These are phyloP conservation scores for Drosophila lacertosa DNA, from an alignment of 1,140 invertebrate genomes.

Conservation along the genomic window DNA sequence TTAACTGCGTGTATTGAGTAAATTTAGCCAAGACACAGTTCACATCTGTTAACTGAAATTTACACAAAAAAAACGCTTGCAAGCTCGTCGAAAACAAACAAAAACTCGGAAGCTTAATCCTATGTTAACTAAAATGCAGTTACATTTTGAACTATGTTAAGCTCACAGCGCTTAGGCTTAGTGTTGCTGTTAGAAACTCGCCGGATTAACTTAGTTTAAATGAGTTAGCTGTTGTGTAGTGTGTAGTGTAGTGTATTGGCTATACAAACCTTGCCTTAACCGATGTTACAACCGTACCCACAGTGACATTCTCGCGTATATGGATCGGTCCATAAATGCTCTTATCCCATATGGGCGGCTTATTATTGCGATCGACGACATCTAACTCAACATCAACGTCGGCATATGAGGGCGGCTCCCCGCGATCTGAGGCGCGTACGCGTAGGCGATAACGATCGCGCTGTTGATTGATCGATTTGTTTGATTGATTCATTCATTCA, in stretches of 20 bases:
- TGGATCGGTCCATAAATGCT: conserved; percentile 96
- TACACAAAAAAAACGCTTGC: conserved; percentile 7
- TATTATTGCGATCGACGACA: conserved; percentile 98
- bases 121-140: conserved; percentile 68
- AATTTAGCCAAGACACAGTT: conserved; percentile 37
- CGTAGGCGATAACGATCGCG: conserved; percentile 96
- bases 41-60: not conserved
- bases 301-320: conserved; percentile 98
- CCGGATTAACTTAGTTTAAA: conserved; percentile 1
- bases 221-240: conserved; percentile 30
- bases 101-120: conserved; percentile 40
- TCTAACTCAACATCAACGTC: conserved; percentile 98
- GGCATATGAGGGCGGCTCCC: conserved; percentile 93
- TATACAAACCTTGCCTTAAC: conserved; percentile 98
- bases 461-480: conserved; percentile 86
- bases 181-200: conserved; percentile 70
- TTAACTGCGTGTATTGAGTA: conserved; percentile 18
- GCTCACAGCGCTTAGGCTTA: conserved; percentile 81
- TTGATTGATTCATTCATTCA: conserved; percentile 47
- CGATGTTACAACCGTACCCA: conserved; percentile 97
- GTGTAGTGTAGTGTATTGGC: conserved; percentile 44
- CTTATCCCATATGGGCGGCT: conserved; percentile 97
- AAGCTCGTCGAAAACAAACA: conserved; percentile 19
- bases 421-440: conserved; percentile 96
- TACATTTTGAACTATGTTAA: conserved; percentile 54